Evolutionary conservation across 1,140 invertebrate genomes (phyloP).

Genomic region (Drosophila pectinifera): DNA sequence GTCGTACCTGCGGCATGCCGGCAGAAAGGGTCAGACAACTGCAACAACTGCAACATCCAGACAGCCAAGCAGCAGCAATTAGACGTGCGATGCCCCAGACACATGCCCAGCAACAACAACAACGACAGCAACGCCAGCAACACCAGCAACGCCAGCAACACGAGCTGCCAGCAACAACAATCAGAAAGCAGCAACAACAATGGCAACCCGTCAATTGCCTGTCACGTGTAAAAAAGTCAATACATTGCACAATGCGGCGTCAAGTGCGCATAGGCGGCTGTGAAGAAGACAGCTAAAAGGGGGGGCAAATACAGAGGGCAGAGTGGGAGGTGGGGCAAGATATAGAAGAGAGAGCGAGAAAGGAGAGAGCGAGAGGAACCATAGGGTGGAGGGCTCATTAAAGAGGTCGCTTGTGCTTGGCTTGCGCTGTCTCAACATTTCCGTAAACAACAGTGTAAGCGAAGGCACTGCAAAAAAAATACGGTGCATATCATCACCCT

Average conservation of each 20-base stretch:
- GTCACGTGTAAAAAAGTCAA: constrained; percentile 82
- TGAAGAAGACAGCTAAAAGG: constrained; percentile 10
- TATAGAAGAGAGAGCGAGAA: background rate
- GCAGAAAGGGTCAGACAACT: constrained; percentile 46
- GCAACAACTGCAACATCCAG: constrained; percentile 29
- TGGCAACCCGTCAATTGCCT: constrained; percentile 65
- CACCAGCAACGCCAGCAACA: no score
- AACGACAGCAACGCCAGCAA: constrained; percentile 6
- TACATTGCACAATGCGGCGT: constrained; percentile 79
- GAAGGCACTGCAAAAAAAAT: constrained; percentile 28
- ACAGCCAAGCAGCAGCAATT: constrained; percentile 40
- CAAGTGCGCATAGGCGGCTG: constrained; percentile 55
- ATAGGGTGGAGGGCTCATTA: constrained; percentile 51
- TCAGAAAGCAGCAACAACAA: constrained; percentile 27
- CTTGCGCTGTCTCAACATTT: constrained; percentile 72
- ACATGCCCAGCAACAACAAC: constrained; percentile 37
- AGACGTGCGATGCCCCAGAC: constrained; percentile 62
- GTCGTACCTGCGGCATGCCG: constrained; percentile 7
- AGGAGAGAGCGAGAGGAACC: constrained; percentile 5
- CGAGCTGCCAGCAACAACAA: constrained; percentile 20
- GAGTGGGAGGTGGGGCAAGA: constrained; percentile 11
- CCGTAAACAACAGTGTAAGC: constrained; percentile 62
- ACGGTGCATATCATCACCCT: background rate
- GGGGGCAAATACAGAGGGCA: background rate
- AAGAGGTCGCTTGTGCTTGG: constrained; percentile 76